A percentile compares a stretch with the other conserved stretches of the same genome.
Conservation (phyloP, 2,888 invertebrate species). For the Pachycephus smyrnensis region DNA sequence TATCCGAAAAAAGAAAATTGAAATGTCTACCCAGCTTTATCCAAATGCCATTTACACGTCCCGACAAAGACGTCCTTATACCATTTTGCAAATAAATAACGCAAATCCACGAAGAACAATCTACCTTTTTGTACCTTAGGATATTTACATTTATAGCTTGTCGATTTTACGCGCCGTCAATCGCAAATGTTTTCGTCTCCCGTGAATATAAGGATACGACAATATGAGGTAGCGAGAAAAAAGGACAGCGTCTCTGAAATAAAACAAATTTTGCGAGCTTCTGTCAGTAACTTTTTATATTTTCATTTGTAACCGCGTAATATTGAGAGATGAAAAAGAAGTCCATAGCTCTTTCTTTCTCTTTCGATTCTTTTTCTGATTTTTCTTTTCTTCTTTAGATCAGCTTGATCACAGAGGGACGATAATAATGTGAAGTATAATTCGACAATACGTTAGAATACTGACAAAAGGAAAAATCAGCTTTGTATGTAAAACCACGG, state of each 20-base stretch:
- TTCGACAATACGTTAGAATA: background rate
- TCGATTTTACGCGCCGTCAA: background rate
- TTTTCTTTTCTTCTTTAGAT: background rate
- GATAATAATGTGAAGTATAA: slow-evolving; percentile 3
- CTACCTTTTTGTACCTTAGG: background rate
- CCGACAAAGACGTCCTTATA: background rate
- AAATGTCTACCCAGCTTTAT: background rate
- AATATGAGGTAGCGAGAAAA: background rate
- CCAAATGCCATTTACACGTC: background rate
- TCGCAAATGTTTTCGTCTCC: background rate
- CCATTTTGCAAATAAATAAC: background rate
- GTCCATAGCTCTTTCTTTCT: background rate
- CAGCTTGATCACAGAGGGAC: background rate
- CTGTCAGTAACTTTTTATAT: background rate
- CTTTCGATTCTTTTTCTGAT: background rate
- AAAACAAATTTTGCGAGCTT: background rate
- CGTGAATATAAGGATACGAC: background rate
- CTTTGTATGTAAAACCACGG: slow-evolving; percentile 14
- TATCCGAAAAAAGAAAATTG: background rate
- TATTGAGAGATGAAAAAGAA: background rate
- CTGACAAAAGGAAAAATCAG: background rate
- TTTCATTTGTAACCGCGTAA: background rate
- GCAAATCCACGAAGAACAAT: background rate
- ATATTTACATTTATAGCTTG: background rate
- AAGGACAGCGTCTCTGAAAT: background rate